Base-by-base conservation (phyloP, 2,113 vertebrate genomes). In the Sorex fumeus region DNA sequence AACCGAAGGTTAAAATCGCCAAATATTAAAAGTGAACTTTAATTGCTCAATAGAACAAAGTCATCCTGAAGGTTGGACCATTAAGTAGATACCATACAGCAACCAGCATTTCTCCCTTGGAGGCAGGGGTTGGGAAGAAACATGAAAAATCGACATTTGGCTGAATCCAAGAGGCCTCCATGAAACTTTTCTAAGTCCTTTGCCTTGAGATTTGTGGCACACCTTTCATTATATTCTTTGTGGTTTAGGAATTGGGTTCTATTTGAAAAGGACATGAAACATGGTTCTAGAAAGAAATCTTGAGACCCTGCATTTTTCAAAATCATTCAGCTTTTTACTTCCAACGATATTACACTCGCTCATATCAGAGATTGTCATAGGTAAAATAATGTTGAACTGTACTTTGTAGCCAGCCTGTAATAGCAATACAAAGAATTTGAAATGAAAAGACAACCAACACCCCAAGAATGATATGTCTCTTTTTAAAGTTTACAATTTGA, bases 401-500 rank as follows among this genome's bases (percentile, higher is more conserved):
- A 95, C 80, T 94, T 85, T 93, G 91, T 91, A 89, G 47, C 78
- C 88, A 95, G 93, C 75, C 88, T 95, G 82, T 79, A 88, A 71
- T 91, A 92, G 90, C 95, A 92, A 94, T 95, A 92, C 94, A 96
- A 97, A 95, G 96, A 93, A 91, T 94, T 91, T 94, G 90, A 96
- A 95, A 80, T 96, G 88, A 95, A 95, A 96, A 94, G 88, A 85
- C 92, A 96, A 75, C 96, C 93, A 92, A 80, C 85, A 93, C 81
- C 84, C 90, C 71, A 94, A 94, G 89, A 96, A 95, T 93, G 91
- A 95, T 96, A 96, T 93, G 95, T 96, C 95, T 96, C 94, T 94
- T 96, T 96, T 95, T 93, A 96, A 93, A 96, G 94, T 96, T 97
- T 96, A 96, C 90, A 93, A 89, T 95, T 95, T 97, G 94, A 98